These are phyloP conservation scores for Anser cygnoides DNA, from an alignment of 2,113 vertebrate species.

Conservation along the genomic window DNA sequence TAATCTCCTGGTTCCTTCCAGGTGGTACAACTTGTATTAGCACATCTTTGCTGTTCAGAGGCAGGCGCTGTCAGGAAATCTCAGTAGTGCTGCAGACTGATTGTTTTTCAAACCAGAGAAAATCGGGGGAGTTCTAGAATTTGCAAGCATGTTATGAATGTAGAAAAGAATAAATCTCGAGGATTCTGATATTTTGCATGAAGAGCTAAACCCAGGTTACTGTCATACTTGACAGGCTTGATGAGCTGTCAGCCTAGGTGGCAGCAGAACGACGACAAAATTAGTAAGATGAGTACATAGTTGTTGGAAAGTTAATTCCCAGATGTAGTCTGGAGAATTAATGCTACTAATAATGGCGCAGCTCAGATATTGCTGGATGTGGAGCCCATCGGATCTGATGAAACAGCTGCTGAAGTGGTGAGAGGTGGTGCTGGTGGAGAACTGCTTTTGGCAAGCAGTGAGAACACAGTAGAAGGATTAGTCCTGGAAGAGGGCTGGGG, in stretches of 20 bases:
- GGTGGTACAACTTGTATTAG: background rate
- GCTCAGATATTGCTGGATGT: slow-evolving; percentile 1
- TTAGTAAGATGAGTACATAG: background rate
- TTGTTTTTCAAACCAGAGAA: background rate
- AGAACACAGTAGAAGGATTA: background rate
- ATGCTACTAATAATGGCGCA: background rate
- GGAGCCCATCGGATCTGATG: background rate
- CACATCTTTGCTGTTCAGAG: background rate
- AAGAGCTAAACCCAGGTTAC: background rate
- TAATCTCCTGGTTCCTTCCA: background rate
- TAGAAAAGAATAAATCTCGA: background rate
- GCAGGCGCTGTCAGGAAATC: background rate
- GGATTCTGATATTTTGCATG: background rate
- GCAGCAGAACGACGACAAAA: background rate
- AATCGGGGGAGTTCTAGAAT: rapidly evolving
- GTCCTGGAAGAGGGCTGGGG: background rate
- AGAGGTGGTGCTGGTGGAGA: background rate
- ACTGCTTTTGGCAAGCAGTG: background rate
- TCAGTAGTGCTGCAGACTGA: background rate
- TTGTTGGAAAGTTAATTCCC: background rate
- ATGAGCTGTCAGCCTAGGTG: background rate
- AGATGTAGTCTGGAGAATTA: background rate
- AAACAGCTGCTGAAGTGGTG: background rate
- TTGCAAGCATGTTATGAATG: background rate
- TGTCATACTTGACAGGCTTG: background rate